Percentiles rank a stretch among this genome's conserved stretches.
These are phyloP conservation scores for Sinotaia quadrata DNA, from an alignment of 2,888 invertebrate genomes.

Conservation along the genomic window DNA sequence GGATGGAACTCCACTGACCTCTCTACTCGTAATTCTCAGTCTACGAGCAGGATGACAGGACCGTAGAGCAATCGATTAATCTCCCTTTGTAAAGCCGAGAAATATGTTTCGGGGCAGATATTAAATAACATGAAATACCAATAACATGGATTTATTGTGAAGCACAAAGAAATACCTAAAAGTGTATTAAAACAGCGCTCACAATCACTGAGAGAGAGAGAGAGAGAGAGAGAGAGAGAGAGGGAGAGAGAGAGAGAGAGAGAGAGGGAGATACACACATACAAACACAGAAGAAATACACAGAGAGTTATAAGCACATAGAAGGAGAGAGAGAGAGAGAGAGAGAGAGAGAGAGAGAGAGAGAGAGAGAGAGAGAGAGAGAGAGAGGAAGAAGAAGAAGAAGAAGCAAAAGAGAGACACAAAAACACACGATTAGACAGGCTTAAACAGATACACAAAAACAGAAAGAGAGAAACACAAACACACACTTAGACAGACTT, in stretches of 20 bases:
- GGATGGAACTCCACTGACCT: too few species aligned
- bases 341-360: neutral
- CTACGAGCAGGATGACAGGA: too few species aligned
- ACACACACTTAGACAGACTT: neutral
- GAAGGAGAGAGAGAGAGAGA: constrained; percentile 1
- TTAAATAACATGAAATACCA: too few species aligned
- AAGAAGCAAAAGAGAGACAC: neutral
- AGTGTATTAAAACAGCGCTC: too few species aligned
- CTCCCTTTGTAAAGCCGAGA: too few species aligned
- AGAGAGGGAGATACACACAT: constrained; percentile 2
- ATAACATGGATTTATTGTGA: too few species aligned
- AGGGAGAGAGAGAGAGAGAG: neutral
- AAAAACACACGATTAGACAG: neutral
- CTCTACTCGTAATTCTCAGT: too few species aligned
- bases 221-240: constrained; percentile 1
- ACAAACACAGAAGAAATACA: constrained; percentile 1
- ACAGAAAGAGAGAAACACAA: constrained; percentile 13
- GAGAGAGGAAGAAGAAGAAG: neutral
- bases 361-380: neutral
- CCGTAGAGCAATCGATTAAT: too few species aligned
- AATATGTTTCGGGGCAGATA: too few species aligned
- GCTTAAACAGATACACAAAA: constrained; percentile 8
- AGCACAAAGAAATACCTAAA: too few species aligned
- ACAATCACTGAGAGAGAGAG: neutral
- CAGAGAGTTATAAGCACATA: neutral